Evolutionary conservation across 2,797 vertebrate genomes (phyloP).

Genomic region (Oreortyx pictus): DNA sequence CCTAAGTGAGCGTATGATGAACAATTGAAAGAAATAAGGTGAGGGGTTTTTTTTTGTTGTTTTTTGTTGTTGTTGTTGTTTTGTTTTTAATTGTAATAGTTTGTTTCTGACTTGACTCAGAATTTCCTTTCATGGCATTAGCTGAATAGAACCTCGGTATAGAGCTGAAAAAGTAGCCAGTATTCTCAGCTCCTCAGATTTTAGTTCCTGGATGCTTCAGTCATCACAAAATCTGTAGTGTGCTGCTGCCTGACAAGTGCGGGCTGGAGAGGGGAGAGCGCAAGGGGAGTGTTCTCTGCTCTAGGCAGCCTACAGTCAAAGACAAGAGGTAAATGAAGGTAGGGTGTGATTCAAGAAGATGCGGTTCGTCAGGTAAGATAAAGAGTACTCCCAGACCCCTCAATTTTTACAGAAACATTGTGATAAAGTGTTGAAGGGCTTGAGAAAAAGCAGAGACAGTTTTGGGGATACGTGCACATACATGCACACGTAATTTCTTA

Average conservation of each 20-base stretch:
- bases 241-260: not conserved
- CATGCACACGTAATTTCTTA: fast-evolving
- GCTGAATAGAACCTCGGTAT: not conserved
- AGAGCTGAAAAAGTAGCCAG: not conserved
- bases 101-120: not conserved
- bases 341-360: not conserved
- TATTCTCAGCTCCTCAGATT: not conserved
- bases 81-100: not conserved
- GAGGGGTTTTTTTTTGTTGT: too few relatives aligned
- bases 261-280: too few relatives aligned
- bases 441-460: not conserved
- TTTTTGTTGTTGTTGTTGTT: too few relatives aligned
- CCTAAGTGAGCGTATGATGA: not conserved
- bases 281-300: not conserved
- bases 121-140: not conserved
- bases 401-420: not conserved
- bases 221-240: not conserved
- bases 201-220: not conserved
- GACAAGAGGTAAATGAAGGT: not conserved
- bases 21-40: not conserved
- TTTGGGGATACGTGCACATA: not conserved
- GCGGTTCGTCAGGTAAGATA: not conserved
- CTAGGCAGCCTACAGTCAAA: not conserved
- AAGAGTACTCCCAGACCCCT: not conserved
- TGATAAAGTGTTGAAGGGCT: not conserved